These are phyloP conservation scores for Brachypteracias leptosomus DNA, from an alignment of 2,113 vertebrate species.

Conservation along the genomic window DNA sequence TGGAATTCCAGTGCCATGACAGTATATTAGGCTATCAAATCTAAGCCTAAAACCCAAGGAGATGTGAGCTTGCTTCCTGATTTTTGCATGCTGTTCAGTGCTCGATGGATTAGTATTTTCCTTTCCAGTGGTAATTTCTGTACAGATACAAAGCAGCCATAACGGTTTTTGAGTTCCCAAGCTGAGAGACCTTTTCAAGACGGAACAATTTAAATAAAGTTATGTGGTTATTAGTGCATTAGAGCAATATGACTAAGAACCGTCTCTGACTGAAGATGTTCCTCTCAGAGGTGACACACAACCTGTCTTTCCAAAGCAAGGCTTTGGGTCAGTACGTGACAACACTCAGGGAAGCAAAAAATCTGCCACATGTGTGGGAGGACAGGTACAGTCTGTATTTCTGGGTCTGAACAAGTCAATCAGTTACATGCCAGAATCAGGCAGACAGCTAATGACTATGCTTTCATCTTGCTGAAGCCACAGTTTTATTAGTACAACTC, in stretches of 20 bases:
- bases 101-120: neutral
- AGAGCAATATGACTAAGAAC: neutral
- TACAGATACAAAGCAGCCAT: neutral
- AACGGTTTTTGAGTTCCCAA: neutral
- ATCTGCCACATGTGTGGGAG: neutral
- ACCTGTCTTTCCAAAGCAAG: neutral
- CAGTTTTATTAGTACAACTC: neutral
- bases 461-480: neutral
- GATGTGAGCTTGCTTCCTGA: accelerated
- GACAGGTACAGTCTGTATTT: neutral
- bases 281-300: neutral
- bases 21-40: neutral
- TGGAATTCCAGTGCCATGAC: neutral
- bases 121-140: neutral
- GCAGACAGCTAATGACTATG: neutral
- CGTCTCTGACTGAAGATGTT: neutral
- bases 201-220: neutral
- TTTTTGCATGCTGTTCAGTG: neutral
- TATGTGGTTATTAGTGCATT: neutral
- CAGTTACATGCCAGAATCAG: neutral
- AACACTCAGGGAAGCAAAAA: neutral
- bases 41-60: neutral
- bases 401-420: neutral
- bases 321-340: neutral
- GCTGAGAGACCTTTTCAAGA: neutral